These are phyloP conservation scores for Microtus pennsylvanicus DNA, from an alignment of 2,113 vertebrate genomes.

Conservation along the genomic window DNA sequence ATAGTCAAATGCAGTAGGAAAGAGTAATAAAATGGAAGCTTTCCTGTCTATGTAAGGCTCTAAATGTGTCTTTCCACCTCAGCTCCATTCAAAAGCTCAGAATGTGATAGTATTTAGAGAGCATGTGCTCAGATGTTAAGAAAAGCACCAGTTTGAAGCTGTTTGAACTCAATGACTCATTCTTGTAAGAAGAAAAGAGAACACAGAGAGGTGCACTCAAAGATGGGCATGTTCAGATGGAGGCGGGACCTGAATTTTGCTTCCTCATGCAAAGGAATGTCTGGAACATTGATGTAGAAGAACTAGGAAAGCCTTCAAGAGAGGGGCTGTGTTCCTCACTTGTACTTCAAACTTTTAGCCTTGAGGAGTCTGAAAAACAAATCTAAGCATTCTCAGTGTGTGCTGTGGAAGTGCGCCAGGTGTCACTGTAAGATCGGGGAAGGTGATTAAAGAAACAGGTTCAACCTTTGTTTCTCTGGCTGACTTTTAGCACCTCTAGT, in stretches of 20 bases:
- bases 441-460: neutral
- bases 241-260: neutral
- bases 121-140: neutral
- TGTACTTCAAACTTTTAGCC: neutral
- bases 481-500: too few relatives aligned
- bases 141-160: neutral
- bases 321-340: neutral
- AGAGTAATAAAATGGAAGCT: neutral
- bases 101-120: neutral
- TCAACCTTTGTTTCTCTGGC: neutral
- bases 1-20: neutral
- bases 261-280: neutral
- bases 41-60: neutral
- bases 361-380: neutral
- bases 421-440: neutral
- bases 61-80: neutral
- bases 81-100: neutral
- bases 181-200: neutral
- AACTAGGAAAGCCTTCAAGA: neutral
- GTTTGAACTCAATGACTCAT: neutral
- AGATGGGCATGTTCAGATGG: neutral
- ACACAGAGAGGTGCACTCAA: neutral
- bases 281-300: neutral
- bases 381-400: neutral
- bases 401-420: neutral